A percentile compares a stretch with the other conserved stretches of the same genome.
These are phyloP conservation scores for Tetraneura akinire DNA, from an alignment of 1,140 invertebrate genomes.

Conservation along the genomic window DNA sequence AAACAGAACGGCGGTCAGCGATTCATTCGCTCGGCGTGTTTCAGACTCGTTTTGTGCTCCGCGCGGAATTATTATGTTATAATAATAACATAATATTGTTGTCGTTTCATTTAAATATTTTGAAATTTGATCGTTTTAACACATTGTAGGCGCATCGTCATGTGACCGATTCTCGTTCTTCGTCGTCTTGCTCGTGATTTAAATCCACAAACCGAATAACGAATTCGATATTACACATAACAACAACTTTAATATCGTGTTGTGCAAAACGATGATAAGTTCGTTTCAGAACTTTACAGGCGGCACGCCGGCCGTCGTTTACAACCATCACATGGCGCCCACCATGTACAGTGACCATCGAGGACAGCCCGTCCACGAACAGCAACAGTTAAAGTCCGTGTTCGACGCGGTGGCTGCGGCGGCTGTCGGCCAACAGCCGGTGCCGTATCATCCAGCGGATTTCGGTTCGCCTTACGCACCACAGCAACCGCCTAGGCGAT, in stretches of 20 bases:
- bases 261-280: background rate
- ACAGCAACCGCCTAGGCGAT: background rate
- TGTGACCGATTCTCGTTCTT: too few species aligned
- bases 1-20: background rate
- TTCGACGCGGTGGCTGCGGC: background rate
- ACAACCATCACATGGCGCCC: background rate
- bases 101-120: too few species aligned
- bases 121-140: too few species aligned
- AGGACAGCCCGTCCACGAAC: background rate
- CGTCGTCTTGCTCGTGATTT: too few species aligned
- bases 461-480: background rate
- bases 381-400: background rate
- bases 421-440: background rate
- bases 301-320: background rate
- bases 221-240: too few species aligned
- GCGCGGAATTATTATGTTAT: too few species aligned
- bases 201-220: too few species aligned
- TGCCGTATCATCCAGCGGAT: conserved; percentile 5
- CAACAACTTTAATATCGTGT: too few species aligned
- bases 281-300: conserved; percentile 20
- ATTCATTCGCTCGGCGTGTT: conserved; percentile 21
- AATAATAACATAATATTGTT: too few species aligned
- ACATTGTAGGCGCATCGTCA: too few species aligned
- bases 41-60: background rate
- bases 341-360: background rate